Conservation (phyloP, 2,797 vertebrate genomes). For the Benthosema pterotum region DNA sequence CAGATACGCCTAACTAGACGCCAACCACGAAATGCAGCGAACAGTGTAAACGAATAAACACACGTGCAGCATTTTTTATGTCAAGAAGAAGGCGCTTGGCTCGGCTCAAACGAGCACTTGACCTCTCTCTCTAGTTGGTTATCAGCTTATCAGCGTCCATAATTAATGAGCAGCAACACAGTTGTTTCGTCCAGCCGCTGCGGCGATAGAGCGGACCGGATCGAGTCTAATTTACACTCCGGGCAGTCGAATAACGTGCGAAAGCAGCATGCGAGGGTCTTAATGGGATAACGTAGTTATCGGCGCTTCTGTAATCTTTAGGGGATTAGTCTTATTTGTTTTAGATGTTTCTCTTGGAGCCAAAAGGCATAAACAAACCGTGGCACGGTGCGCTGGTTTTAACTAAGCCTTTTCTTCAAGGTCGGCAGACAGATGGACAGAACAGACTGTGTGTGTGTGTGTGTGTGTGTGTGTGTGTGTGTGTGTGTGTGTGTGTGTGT, state of each 20-base stretch:
- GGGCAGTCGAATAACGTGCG: slow-evolving; percentile 57
- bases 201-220: slow-evolving; percentile 58
- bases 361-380: slow-evolving; percentile 51
- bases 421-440: slow-evolving; percentile 7
- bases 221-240: slow-evolving; percentile 74
- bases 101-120: slow-evolving; percentile 61
- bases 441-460: no score
- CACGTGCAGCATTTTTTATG: slow-evolving; percentile 41
- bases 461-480: no score
- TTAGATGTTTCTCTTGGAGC: slow-evolving; percentile 74
- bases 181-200: slow-evolving; percentile 59
- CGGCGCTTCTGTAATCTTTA: slow-evolving; percentile 51
- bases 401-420: no score
- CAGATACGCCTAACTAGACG: no score
- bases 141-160: slow-evolving; percentile 69
- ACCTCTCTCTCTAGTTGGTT: slow-evolving; percentile 66
- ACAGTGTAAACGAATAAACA: slow-evolving; percentile 24
- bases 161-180: slow-evolving; percentile 65
- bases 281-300: slow-evolving; percentile 74
- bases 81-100: slow-evolving; percentile 48
- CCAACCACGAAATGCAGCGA: no score
- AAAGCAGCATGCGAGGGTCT: slow-evolving; percentile 66
- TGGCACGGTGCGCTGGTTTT: slow-evolving; percentile 9
- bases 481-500: no score
- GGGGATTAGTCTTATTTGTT: slow-evolving; percentile 77